Evolutionary conservation across 2,797 vertebrate species (phyloP).

Genomic region (Thamnophis elegans): DNA sequence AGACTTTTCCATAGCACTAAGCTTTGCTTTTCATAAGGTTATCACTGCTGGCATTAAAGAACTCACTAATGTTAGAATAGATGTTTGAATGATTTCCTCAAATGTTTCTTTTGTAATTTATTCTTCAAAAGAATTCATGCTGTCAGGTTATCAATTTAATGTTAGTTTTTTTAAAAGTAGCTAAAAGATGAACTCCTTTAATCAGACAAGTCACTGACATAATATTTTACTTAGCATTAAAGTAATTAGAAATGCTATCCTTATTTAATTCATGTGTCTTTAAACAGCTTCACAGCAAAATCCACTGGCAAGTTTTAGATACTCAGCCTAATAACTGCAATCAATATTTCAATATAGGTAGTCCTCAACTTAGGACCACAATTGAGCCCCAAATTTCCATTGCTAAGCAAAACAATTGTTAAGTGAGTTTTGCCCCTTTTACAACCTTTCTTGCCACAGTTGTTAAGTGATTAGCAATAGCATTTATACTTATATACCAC

Average conservation of each 20-base stretch:
- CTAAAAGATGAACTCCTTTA: not conserved
- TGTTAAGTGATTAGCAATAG: not conserved
- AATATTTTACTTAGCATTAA: not conserved
- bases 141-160: constrained; percentile 11
- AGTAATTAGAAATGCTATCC: not conserved
- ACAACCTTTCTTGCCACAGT: not conserved
- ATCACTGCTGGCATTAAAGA: constrained; percentile 36
- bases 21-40: not conserved
- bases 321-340: not conserved
- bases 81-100: constrained; percentile 20
- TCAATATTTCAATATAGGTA: not conserved
- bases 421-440: not conserved
- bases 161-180: not conserved
- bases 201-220: not conserved
- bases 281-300: not conserved
- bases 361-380: not conserved
- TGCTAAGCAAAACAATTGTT: not conserved
- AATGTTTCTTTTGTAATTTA: constrained; percentile 7
- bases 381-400: not conserved
- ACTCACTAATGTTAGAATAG: constrained; percentile 19
- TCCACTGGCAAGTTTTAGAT: not conserved
- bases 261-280: not conserved
- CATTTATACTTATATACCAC: not conserved
- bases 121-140: constrained; percentile 9
- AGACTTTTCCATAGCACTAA: constrained; percentile 43